Conservation (phyloP, 2,797 vertebrate genomes). For the Meda fulgida region DNA sequence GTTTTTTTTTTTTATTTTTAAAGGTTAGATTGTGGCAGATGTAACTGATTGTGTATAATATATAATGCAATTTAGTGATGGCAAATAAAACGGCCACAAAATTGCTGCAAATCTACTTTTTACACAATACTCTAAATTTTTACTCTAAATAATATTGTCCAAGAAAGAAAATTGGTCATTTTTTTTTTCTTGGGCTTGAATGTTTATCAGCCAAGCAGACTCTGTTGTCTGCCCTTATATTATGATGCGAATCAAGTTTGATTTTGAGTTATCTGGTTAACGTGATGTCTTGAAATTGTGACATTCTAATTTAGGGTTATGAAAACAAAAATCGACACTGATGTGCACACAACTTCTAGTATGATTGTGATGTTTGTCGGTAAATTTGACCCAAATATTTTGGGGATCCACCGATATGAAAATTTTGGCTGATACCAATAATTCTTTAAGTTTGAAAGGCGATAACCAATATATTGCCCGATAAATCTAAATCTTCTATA, state of each 20-base stretch:
- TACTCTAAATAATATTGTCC: background rate
- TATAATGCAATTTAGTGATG: background rate
- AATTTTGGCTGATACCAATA: too few relatives aligned
- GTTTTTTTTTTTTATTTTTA: slow-evolving; percentile 23
- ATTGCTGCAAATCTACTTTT: background rate
- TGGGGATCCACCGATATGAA: too few relatives aligned
- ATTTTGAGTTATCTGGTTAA: background rate
- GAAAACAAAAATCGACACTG: background rate
- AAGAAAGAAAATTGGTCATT: too few relatives aligned
- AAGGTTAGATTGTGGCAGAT: background rate
- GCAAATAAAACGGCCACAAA: background rate
- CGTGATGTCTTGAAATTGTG: background rate
- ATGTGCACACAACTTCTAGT: background rate
- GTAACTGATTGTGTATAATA: background rate
- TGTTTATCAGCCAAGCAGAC: background rate
- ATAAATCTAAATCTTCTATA: too few relatives aligned
- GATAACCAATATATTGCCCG: too few relatives aligned
- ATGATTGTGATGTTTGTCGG: too few relatives aligned
- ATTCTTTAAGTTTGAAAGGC: too few relatives aligned
- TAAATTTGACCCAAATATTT: too few relatives aligned
- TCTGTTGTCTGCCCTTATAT: background rate
- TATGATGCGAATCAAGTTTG: background rate
- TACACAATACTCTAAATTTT: background rate
- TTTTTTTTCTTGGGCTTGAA: too few relatives aligned
- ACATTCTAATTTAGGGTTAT: background rate